These are phyloP conservation scores for Drosophila mimica DNA, from an alignment of 2,888 invertebrate species.

Conservation along the genomic window DNA sequence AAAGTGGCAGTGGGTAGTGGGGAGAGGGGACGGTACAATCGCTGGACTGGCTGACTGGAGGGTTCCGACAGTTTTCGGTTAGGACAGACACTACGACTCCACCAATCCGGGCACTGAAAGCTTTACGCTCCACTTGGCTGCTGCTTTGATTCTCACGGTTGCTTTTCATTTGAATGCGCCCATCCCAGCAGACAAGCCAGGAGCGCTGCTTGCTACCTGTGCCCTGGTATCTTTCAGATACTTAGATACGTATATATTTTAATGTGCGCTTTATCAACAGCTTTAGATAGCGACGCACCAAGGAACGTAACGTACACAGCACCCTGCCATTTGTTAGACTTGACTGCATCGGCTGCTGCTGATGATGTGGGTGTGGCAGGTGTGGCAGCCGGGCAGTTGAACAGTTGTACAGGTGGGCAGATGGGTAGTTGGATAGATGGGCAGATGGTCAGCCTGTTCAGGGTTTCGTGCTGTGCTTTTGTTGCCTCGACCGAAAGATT, in stretches of 20 bases:
- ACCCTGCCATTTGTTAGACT: conserved; percentile 59
- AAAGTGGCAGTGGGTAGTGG: not conserved
- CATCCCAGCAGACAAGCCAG: conserved; percentile 32
- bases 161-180: conserved; percentile 77
- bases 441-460: conserved; percentile 38
- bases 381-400: conserved; percentile 6
- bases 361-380: conserved; percentile 45
- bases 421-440: conserved; percentile 10
- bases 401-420: conserved; percentile 17
- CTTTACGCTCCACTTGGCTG: conserved; percentile 76
- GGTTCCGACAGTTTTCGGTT: conserved; percentile 53
- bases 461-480: conserved; percentile 65
- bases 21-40: conserved; percentile 56
- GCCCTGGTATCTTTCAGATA: conserved; percentile 66
- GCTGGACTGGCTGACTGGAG: conserved; percentile 22
- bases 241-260: conserved; percentile 74
- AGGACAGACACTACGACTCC: conserved; percentile 45
- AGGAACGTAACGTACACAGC: conserved; percentile 15
- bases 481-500: conserved; percentile 57
- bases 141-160: conserved; percentile 78
- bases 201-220: conserved; percentile 51
- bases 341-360: conserved; percentile 44
- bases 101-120: conserved; percentile 68
- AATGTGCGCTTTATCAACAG: conserved; percentile 78
- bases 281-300: conserved; percentile 62